Percentiles rank a stretch among this genome's conserved stretches.
These are phyloP conservation scores for Dinoponera quadriceps DNA, from an alignment of 1,140 invertebrate genomes.

Conservation along the genomic window DNA sequence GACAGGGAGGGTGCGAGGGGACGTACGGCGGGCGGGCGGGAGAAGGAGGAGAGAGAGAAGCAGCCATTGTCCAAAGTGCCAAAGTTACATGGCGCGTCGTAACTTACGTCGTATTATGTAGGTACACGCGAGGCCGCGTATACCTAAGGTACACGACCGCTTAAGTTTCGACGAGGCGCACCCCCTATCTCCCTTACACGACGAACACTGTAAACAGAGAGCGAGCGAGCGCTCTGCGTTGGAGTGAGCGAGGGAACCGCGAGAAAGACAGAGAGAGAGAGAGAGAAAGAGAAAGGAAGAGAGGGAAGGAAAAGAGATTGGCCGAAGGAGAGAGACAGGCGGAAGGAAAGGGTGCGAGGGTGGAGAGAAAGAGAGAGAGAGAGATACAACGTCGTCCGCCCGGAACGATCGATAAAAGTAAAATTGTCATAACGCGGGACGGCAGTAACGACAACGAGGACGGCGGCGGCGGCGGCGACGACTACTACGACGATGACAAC, in stretches of 20 bases:
- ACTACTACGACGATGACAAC: slow-evolving; percentile 7
- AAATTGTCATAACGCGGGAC: slow-evolving; percentile 76
- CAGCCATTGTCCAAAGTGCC: slow-evolving; percentile 78
- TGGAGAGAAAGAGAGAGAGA: slow-evolving; percentile 53
- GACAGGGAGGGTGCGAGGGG: neutral
- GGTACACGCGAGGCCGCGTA: slow-evolving; percentile 72
- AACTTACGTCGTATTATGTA: slow-evolving; percentile 77
- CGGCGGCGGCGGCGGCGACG: slow-evolving; percentile 27
- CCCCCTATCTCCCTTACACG: slow-evolving; percentile 73
- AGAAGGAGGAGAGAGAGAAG: slow-evolving; percentile 66
- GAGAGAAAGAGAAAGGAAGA: slow-evolving; percentile 52
- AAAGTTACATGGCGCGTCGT: slow-evolving; percentile 77
- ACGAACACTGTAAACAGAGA: slow-evolving; percentile 72
- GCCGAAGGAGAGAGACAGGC: slow-evolving; percentile 15
- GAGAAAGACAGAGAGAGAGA: slow-evolving; percentile 49
- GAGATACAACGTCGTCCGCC: slow-evolving; percentile 64
- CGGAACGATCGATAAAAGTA: slow-evolving; percentile 75
- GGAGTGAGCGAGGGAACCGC: slow-evolving; percentile 37
- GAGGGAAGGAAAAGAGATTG: slow-evolving; percentile 17
- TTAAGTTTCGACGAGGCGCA: slow-evolving; percentile 75
- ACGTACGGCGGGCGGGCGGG: neutral
- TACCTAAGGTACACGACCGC: slow-evolving; percentile 76
- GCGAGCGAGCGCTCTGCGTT: slow-evolving; percentile 26
- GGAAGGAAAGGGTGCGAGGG: slow-evolving; percentile 57
- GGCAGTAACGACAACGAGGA: slow-evolving; percentile 67